Base-by-base conservation (phyloP, 1,140 invertebrate species). In the Papilio aristodemus region DNA sequence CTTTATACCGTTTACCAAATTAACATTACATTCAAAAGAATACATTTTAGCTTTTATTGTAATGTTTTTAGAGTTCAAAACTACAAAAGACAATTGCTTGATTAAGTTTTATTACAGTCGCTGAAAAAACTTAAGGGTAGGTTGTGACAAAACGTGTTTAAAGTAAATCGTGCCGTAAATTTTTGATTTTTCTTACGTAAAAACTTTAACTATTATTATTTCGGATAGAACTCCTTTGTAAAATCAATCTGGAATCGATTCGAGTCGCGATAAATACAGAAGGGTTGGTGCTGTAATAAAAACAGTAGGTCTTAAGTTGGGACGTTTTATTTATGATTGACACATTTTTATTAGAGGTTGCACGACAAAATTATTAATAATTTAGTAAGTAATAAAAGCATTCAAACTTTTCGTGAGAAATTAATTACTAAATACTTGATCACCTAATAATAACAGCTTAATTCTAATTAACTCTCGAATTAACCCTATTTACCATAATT, bases 271-370 rank as follows among this genome's bases (percentile, higher is more conserved):
- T 81, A 76, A 79, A 81, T 74, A 79, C 70, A 73, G 70, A 81
- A 81, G 67, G 81, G 81, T 77, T 79, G 71, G 71, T 41, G 64
- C 7, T 58, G 70, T 54, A 68, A 78, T 84, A 88, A 86, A 87
- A 86, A 84, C 86, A 74, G 83, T 82, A 88, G 83, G 80, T 74
- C 68, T 64, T 75, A 81, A 81, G 79, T 80, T 80, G 27, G 71
- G 74, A 41, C 72, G 60, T 74, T 83, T 84, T 83, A 84, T 79
- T 74, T 66, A 66, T 50, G 25, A 27, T 66, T 46, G 41, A 27
- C 41, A 50, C 25, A 46, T 66, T 66, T 14, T 36, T 37, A 4
- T 19, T 66, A 3, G 13, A 43, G 25, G 10, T 17, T 19, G 37
- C 4, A 19, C 10, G 46, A 54, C 46, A 54, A 62, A 39, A 46